Conservation (phyloP, 1,140 invertebrate species). For the Chironomus striatipennis region DNA sequence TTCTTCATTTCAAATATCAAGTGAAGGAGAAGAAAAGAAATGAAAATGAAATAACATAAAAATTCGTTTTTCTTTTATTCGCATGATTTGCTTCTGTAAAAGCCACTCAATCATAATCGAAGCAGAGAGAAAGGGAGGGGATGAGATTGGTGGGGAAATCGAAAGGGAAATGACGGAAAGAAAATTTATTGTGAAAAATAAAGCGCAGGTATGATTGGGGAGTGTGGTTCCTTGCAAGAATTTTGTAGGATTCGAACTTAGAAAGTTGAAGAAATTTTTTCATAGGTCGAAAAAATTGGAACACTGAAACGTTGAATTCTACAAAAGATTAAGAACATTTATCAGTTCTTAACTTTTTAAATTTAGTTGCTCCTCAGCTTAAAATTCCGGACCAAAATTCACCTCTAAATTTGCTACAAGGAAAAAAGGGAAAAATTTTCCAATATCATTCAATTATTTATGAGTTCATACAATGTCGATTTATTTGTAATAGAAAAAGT, state of each 20-base stretch:
- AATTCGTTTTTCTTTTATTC: constrained; percentile 22
- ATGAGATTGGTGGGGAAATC: no score
- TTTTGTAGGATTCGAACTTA: not conserved
- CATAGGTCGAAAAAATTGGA: no score
- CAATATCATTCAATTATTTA: constrained; percentile 23
- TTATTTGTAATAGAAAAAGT: no score
- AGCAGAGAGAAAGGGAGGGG: no score
- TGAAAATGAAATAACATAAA: constrained; percentile 18
- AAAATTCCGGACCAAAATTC: no score
- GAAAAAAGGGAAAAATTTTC: not conserved
- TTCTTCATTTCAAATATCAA: not conserved
- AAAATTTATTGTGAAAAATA: constrained; percentile 18
- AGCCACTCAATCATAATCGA: constrained; percentile 20
- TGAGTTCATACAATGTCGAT: not conserved
- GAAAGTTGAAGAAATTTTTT: no score
- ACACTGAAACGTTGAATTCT: no score
- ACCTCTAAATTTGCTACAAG: not conserved
- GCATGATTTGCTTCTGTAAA: constrained; percentile 23
- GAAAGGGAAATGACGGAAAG: constrained; percentile 7
- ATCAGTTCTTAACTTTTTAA: no score
- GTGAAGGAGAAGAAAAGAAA: not conserved
- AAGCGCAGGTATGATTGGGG: not conserved
- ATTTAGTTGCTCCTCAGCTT: no score
- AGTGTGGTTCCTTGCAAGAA: not conserved
- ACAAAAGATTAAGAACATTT: no score